phyloP scores from a whole-genome alignment of 2,113 vertebrate genomes.

The Zosterops japonicus region DNA sequence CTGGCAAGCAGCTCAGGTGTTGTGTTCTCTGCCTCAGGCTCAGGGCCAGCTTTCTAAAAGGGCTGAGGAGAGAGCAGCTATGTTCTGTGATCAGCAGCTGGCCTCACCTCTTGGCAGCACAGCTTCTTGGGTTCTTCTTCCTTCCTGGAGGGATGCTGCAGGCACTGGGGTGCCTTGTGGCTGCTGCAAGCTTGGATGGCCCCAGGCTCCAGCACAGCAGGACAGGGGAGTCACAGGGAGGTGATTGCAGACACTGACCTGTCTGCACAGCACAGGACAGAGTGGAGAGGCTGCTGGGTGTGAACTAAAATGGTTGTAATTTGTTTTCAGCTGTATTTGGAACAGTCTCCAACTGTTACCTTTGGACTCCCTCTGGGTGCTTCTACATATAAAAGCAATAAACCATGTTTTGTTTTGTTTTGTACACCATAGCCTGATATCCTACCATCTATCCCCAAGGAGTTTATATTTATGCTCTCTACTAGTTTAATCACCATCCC shows the following conservation, averaged over 20 bases:
- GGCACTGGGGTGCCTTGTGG: background rate
- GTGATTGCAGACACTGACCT: background rate
- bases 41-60: background rate
- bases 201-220: background rate
- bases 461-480: background rate
- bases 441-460: background rate
- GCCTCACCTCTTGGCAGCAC: background rate
- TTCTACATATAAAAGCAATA: background rate
- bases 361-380: background rate
- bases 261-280: background rate
- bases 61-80: background rate
- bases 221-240: background rate
- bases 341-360: background rate
- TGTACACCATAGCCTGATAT: background rate
- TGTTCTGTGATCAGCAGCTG: background rate
- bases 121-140: background rate
- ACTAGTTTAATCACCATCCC: background rate
- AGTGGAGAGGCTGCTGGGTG: background rate
- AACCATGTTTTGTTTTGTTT: background rate
- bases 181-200: background rate
- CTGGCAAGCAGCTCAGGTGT: fast-evolving
- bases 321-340: background rate
- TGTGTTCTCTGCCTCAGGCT: background rate
- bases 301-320: background rate
- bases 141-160: background rate